Base-by-base conservation (phyloP, 2,888 invertebrate genomes). In the Hypercompe scribonia region DNA sequence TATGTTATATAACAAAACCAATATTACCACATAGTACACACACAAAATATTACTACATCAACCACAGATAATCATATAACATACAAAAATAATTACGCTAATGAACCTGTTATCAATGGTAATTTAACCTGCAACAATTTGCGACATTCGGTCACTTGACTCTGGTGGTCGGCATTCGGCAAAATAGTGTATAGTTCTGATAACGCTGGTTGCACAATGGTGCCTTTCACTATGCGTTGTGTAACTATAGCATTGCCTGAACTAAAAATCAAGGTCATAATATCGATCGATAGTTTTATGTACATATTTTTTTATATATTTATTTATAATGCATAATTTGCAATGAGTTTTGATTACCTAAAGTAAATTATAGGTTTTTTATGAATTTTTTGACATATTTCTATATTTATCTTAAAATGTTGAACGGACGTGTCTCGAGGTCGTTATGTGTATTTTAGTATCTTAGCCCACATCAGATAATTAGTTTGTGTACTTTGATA, bases 141-240 rank as follows among this genome's bases (percentile, higher is more conserved):
- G 75, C 84, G 73, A 71, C 79, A 84, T 42, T 69, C 68, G 39
- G 65, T 42, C 79, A 81, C 81, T 71, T 74, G 77, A 77, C 75
- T 71, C 74, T 54, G 71, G 69, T 58, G 68, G 71, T 72, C 73
- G 73, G 70, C 67, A 42, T 69, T 65, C 65, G 78, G 76, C 79
- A 78, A 86, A 85, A 82, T 84, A 85, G 78, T 80, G 66, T 61
- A 61, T 76, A 74, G 81, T 85, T 63, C 67, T 90, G 89, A 90
- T 89, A 90, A 89, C 85, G 86, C 74, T 68, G 76, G 79, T 92
- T 91, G 87, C 90, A 88, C 86, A 91, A 91, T 79, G 74, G 72
- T 81, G 78, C 92, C 91, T 92, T 92, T 92, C 92, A 92, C 92
- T 88, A 78, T 71, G 69, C 71, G 74, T 89, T 89, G 86, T 80